Conservation (phyloP, 2,113 vertebrate species). For the Melanotaenia duboulayi region DNA sequence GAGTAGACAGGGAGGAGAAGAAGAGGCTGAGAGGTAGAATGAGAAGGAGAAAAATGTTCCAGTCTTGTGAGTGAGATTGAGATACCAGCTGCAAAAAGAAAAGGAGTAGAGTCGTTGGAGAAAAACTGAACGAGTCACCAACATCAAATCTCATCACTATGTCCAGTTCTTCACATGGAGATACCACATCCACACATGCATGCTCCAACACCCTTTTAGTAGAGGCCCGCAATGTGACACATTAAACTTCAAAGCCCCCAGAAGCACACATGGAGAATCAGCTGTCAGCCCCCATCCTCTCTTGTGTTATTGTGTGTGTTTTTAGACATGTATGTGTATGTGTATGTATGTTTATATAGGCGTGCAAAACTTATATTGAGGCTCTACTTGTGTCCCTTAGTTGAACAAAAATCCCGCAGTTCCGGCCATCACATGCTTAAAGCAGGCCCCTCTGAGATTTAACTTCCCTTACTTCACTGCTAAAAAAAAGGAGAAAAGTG, state of each 20-base stretch:
- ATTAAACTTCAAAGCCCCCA: slow-evolving; percentile 70
- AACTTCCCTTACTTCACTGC: slow-evolving; percentile 17
- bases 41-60: slow-evolving; percentile 12
- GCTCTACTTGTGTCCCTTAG: slow-evolving; percentile 11
- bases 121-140: slow-evolving; percentile 2
- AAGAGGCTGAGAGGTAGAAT: slow-evolving; percentile 14
- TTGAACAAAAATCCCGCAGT: slow-evolving; percentile 45
- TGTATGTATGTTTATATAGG: not conserved
- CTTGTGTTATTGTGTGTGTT: not conserved
- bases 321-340: not conserved
- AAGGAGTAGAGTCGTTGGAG: slow-evolving; percentile 2
- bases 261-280: slow-evolving; percentile 62
- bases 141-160: slow-evolving; percentile 31
- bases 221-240: slow-evolving; percentile 59
- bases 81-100: slow-evolving; percentile 52
- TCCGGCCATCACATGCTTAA: slow-evolving; percentile 36
- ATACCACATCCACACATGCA: slow-evolving; percentile 14
- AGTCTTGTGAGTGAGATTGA: slow-evolving; percentile 38
- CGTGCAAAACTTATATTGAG: slow-evolving; percentile 23
- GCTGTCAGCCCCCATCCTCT: slow-evolving; percentile 48
- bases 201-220: slow-evolving; percentile 20
- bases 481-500: slow-evolving; percentile 26
- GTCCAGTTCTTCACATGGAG: not conserved
- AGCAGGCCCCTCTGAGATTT: slow-evolving; percentile 36
- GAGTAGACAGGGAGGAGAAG: slow-evolving; percentile 12